phyloP scores from a whole-genome alignment of 2,113 vertebrate species.

The Fulica atra region DNA sequence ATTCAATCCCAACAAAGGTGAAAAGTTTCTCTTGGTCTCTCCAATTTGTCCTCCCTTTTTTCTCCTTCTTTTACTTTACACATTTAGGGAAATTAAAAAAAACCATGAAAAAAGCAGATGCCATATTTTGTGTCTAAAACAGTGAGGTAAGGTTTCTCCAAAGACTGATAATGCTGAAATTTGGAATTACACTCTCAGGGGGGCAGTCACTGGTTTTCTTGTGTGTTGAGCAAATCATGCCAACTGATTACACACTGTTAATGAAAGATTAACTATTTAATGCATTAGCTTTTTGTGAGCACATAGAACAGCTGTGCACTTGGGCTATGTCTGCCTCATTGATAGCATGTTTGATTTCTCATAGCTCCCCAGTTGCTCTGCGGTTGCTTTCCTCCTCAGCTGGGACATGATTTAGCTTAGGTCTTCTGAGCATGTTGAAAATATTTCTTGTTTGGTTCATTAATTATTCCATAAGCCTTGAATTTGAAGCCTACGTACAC shows the following conservation, averaged over 20 bases:
- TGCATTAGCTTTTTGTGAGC: conserved; percentile 58
- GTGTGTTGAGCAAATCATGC: conserved; percentile 52
- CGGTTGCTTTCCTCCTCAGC: conserved; percentile 15
- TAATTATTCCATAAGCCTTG: conserved; percentile 37
- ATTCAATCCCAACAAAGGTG: neutral
- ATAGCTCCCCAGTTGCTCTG: conserved; percentile 30
- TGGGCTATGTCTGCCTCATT: neutral
- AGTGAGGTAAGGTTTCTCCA: neutral
- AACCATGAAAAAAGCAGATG: neutral
- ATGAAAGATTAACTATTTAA: conserved; percentile 72
- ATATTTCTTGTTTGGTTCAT: conserved; percentile 58
- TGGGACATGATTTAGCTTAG: conserved; percentile 29
- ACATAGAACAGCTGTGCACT: conserved; percentile 57
- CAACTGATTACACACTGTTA: conserved; percentile 65
- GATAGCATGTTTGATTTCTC: neutral
- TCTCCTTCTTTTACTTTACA: neutral
- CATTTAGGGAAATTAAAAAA: neutral
- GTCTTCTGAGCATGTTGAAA: conserved; percentile 27
- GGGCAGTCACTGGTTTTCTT: conserved; percentile 24
- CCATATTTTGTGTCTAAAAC: neutral
- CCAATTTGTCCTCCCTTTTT: neutral
- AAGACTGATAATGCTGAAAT: neutral
- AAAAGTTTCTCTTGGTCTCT: neutral
- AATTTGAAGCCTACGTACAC: neutral
- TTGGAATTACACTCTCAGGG: conserved; percentile 26